Conservation (phyloP, 2,113 vertebrate species). For the Peromyscus polionotus region DNA sequence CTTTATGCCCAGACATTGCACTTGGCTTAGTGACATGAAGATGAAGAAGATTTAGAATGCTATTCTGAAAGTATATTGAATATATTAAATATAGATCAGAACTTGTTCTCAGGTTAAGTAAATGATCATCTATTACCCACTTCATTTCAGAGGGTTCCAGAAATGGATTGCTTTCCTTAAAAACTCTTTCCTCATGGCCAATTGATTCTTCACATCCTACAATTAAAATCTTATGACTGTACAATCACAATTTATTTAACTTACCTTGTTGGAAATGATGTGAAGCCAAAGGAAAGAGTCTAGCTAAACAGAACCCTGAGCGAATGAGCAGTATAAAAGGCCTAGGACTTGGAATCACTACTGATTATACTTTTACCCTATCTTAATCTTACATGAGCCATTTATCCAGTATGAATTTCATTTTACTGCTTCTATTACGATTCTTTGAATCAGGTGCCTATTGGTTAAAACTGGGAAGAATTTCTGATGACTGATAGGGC, state of each 20-base stretch:
- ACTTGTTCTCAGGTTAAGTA: slow-evolving; percentile 38
- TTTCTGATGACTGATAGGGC: background rate
- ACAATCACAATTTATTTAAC: background rate
- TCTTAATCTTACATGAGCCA: background rate
- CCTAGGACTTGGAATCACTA: background rate
- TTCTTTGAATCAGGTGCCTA: background rate
- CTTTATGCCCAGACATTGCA: background rate
- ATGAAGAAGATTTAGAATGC: background rate
- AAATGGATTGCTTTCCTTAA: slow-evolving; percentile 27
- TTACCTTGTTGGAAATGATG: background rate
- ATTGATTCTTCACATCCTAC: background rate
- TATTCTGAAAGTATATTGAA: background rate
- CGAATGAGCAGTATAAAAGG: background rate
- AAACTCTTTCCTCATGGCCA: background rate
- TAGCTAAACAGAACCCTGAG: background rate
- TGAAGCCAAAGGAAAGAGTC: background rate
- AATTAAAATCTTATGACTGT: slow-evolving; percentile 22
- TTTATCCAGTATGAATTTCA: background rate
- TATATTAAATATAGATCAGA: slow-evolving; percentile 56
- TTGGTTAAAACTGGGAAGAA: background rate
- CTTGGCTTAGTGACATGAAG: background rate
- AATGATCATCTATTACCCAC: slow-evolving; percentile 8
- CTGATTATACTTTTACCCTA: background rate
- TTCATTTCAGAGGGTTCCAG: background rate
- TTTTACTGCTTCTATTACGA: background rate